A percentile compares a stretch with the other conserved stretches of the same genome.
phyloP scores from a whole-genome alignment of 2,888 invertebrate genomes.

The Teleiodes luculella region DNA sequence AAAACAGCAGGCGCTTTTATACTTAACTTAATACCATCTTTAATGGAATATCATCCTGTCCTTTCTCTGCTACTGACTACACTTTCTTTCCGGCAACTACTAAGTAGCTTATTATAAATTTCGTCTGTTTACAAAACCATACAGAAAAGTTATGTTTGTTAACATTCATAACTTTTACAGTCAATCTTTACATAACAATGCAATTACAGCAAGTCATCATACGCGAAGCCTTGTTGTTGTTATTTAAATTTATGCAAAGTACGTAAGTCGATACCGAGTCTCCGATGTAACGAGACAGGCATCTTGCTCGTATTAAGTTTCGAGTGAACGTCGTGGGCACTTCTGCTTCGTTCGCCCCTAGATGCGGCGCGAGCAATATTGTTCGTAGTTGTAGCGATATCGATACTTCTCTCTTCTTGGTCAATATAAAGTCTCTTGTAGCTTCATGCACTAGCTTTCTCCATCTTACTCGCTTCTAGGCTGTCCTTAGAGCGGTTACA shows the following conservation, averaged over 20 bases:
- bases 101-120: too few relatives aligned
- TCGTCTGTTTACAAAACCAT: too few relatives aligned
- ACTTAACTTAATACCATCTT: too few relatives aligned
- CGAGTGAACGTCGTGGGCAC: slow-evolving; percentile 21
- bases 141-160: neutral
- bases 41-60: too few relatives aligned
- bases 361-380: neutral
- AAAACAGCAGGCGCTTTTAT: too few relatives aligned
- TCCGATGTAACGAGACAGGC: slow-evolving; percentile 43
- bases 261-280: slow-evolving; percentile 66
- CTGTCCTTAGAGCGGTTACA: too few relatives aligned
- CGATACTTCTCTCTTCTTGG: too few relatives aligned
- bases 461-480: too few relatives aligned
- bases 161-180: neutral
- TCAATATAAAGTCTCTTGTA: too few relatives aligned
- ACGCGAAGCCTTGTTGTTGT: slow-evolving; percentile 35
- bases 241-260: slow-evolving; percentile 75
- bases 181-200: neutral
- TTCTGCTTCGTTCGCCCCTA: slow-evolving; percentile 8
- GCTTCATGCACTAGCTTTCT: too few relatives aligned
- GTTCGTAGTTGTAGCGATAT: neutral
- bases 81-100: too few relatives aligned
- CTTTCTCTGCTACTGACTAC: too few relatives aligned
- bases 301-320: slow-evolving; percentile 7
- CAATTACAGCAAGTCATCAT: slow-evolving; percentile 5